Conservation (phyloP, 1,140 invertebrate species). For the Subanguina moxae region DNA sequence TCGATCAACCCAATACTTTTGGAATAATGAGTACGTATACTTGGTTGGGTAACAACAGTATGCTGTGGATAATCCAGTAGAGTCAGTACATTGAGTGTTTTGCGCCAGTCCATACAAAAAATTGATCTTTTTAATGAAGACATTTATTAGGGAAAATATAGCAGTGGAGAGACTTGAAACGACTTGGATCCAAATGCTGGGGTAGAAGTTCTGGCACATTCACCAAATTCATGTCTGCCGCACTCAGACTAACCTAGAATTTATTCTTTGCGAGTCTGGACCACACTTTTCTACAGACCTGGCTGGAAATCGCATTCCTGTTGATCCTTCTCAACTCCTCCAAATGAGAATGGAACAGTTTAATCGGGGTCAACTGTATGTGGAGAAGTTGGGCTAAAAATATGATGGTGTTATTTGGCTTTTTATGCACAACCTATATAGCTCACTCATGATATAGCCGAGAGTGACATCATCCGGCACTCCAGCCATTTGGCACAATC, state of each 20-base stretch:
- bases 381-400: constrained; percentile 3
- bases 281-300: neutral
- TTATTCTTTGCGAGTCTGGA: neutral
- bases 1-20: no score
- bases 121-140: no score
- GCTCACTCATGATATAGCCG: constrained; percentile 5
- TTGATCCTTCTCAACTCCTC: constrained; percentile 7
- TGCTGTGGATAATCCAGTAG: no score
- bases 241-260: constrained; percentile 8
- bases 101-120: no score
- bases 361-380: neutral
- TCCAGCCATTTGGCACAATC: neutral
- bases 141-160: neutral
- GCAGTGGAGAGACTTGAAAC: neutral
- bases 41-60: no score
- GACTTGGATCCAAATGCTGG: neutral
- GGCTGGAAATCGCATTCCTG: neutral
- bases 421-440: neutral
- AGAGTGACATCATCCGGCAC: constrained; percentile 10
- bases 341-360: constrained; percentile 8
- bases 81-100: no score
- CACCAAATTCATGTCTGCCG: neutral
- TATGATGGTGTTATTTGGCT: neutral
- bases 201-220: neutral
- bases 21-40: no score